These are phyloP conservation scores for Cryptocheilus praepositus DNA, from an alignment of 2,888 invertebrate genomes.

Conservation along the genomic window DNA sequence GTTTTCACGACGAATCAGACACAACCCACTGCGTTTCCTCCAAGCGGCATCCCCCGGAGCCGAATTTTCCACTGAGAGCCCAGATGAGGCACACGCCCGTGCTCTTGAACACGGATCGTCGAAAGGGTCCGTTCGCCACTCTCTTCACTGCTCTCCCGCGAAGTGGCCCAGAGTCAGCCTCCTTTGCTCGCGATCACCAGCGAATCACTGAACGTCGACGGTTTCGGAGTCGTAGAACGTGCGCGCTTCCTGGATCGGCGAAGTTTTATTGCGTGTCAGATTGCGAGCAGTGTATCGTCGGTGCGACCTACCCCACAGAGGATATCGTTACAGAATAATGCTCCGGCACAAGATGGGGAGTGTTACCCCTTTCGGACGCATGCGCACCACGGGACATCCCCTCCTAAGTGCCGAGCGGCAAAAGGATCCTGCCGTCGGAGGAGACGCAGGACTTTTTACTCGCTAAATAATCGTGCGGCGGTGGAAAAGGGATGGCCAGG, in stretches of 20 bases:
- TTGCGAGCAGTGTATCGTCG: constrained; percentile 21
- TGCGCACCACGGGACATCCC: constrained; percentile 50
- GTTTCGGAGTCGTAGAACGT: neutral
- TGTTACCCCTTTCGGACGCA: constrained; percentile 56
- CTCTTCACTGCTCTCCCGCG: too few species aligned
- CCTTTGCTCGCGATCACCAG: too few species aligned
- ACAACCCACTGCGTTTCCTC: too few species aligned
- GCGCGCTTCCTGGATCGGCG: constrained; percentile 1
- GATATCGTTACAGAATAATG: constrained; percentile 63
- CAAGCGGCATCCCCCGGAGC: too few species aligned
- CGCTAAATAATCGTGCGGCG: constrained; percentile 1
- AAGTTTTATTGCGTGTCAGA: constrained; percentile 1
- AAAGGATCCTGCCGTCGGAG: constrained; percentile 18
- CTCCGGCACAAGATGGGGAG: constrained; percentile 54
- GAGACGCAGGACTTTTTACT: constrained; percentile 25
- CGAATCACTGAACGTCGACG: too few species aligned
- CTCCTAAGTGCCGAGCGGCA: constrained; percentile 6
- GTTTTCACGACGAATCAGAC: too few species aligned
- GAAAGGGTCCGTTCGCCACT: too few species aligned
- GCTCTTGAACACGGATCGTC: too few species aligned
- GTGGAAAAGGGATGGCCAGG: neutral
- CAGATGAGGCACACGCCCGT: too few species aligned
- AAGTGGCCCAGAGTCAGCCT: too few species aligned
- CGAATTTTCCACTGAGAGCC: too few species aligned
- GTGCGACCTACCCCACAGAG: constrained; percentile 66